Base-by-base conservation (phyloP, 2,888 invertebrate species). In the Ashinkailepas kermadecensis region DNA sequence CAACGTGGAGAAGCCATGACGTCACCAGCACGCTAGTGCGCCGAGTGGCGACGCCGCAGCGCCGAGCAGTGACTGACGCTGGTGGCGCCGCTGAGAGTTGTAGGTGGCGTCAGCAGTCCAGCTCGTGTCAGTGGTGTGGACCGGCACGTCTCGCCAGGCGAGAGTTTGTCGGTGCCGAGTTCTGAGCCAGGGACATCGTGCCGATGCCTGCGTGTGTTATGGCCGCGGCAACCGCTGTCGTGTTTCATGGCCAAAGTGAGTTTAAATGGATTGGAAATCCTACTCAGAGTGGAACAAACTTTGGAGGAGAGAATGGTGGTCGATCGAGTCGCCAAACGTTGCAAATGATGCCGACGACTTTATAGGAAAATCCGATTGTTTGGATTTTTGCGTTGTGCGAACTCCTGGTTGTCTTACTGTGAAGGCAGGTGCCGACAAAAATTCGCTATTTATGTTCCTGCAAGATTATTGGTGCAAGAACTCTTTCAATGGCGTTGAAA, bases 1-100 rank as follows among this genome's bases (percentile, higher is more conserved):
- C 86, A 94, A 94, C 84, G 93, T 94, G 85, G 93, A 94, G 88
- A 89, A 92, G 85, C 92, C 90, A 86, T 90, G 84, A 84, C 54
- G 8, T 13, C 74, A 18, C 12, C 9, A 13, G 70, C 23, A 6
- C 21, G 39, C 39, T 25, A 9, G 12, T 1, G 0, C 21, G 10
- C 10, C 13, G 1, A 39, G 39, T 4, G 6, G 11, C 2, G 70
- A 8, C 10, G 12, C 39, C 13, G 7, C 70, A 6, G 2, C 6
- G 18, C 13, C 70, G 8, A 7, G 6, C 3, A 3, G 39, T 70
- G 6, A 13, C 12, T 12, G 39, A 9, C 13, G 10, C 67, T 0
- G 23, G 0, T 1, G 0, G 0, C 23, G 9, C 23, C 9, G 11
- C 10, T 64, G 67, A 9, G 13, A 67, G 15, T 12, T 11, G 39